Conservation (phyloP, 2,797 vertebrate genomes). For the Hydrophis major region DNA sequence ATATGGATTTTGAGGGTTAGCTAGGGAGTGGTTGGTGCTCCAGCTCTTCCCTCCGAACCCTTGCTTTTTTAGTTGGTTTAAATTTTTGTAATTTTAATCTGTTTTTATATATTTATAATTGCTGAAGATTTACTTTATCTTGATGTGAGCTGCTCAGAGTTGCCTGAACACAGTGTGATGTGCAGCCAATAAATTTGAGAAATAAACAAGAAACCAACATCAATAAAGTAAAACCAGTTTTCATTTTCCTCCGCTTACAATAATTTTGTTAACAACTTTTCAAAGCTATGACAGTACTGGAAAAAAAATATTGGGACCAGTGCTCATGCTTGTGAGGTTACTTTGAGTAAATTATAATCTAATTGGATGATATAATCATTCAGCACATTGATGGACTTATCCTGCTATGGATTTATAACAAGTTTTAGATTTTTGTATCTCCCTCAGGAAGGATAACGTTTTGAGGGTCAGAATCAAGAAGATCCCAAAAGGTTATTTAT, state of each 20-base stretch:
- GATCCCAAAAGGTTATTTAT: not conserved
- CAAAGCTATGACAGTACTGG: not conserved
- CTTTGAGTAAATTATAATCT: not conserved
- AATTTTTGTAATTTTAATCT: not conserved
- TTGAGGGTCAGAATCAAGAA: not conserved
- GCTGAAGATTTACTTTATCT: not conserved
- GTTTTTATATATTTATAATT: not conserved
- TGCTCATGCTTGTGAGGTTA: not conserved
- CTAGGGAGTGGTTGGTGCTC: not conserved
- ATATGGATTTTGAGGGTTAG: not conserved
- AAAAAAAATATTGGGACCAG: not conserved
- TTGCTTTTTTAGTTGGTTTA: not conserved
- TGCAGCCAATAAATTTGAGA: not conserved
- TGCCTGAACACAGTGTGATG: accelerated
- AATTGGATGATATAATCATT: not conserved
- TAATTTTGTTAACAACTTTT: not conserved
- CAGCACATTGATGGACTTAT: not conserved
- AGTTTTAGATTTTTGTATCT: not conserved
- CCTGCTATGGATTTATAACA: not conserved
- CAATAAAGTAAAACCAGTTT: not conserved
- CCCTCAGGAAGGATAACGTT: not conserved
- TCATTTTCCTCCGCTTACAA: not conserved
- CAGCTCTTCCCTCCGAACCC: not conserved
- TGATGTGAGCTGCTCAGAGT: not conserved
- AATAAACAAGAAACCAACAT: not conserved